Conservation (phyloP, 2,797 vertebrate genomes). For the Pseudochirops cupreus region DNA sequence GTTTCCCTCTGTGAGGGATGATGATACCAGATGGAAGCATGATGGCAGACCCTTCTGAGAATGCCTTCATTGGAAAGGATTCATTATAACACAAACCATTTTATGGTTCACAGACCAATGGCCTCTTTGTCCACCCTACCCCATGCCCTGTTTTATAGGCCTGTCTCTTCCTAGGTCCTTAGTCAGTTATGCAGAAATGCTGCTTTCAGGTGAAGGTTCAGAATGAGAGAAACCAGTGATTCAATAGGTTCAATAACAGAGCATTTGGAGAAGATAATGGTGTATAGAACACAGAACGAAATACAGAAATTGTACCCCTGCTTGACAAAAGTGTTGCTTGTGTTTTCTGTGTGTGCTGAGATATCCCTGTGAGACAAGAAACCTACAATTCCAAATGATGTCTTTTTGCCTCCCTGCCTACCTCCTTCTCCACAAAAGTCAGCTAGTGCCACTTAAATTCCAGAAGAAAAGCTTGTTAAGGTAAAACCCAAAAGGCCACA, state of each 20-base stretch:
- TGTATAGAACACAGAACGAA: background rate
- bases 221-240: background rate
- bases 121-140: constrained; percentile 14
- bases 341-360: background rate
- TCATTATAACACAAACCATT: background rate
- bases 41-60: background rate
- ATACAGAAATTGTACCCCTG: background rate
- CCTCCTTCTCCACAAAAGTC: background rate
- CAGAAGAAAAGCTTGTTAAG: constrained; percentile 31
- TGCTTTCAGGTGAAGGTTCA: background rate
- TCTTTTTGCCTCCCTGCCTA: background rate
- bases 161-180: background rate
- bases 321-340: background rate
- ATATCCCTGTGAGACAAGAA: background rate
- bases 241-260: background rate
- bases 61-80: background rate
- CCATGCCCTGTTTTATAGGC: background rate
- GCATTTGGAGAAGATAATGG: background rate
- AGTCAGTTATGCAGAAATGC: background rate
- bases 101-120: background rate
- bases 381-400: background rate
- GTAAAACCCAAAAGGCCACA: constrained; percentile 41
- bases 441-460: constrained; percentile 15
- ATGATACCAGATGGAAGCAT: constrained; percentile 29
- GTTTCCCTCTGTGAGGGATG: background rate